These are phyloP conservation scores for Proteles cristata DNA, from an alignment of 2,113 vertebrate species.

Conservation along the genomic window DNA sequence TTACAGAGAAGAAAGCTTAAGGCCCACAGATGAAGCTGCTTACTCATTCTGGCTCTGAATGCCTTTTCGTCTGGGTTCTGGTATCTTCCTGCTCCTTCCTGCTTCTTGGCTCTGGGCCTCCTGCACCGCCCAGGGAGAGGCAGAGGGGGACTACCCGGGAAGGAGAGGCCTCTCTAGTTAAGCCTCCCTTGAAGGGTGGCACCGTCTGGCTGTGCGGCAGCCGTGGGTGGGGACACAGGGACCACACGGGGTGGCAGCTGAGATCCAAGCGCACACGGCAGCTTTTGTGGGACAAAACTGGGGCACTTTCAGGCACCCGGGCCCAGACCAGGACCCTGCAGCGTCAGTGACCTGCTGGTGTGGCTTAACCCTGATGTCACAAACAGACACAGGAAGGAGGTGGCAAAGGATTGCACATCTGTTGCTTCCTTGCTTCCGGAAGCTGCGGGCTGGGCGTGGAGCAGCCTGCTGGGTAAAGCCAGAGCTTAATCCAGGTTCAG, in stretches of 20 bases:
- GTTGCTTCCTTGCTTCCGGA: background rate
- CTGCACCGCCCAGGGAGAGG: background rate
- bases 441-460: background rate
- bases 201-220: accelerated
- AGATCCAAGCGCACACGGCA: background rate
- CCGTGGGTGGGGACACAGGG: accelerated
- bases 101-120: background rate
- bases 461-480: background rate
- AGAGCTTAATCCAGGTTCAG: background rate
- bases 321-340: background rate
- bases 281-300: background rate
- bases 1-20: background rate
- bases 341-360: background rate
- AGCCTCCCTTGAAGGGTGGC: background rate
- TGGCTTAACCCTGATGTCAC: background rate
- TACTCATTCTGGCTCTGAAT: background rate
- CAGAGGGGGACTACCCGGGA: background rate
- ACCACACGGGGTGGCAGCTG: accelerated
- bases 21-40: background rate
- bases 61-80: background rate
- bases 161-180: background rate
- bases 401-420: background rate
- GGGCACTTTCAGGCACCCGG: background rate
- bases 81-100: background rate
- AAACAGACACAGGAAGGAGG: background rate